These are phyloP conservation scores for Gambelia wislizenii DNA, from an alignment of 2,797 vertebrate species.

Conservation along the genomic window DNA sequence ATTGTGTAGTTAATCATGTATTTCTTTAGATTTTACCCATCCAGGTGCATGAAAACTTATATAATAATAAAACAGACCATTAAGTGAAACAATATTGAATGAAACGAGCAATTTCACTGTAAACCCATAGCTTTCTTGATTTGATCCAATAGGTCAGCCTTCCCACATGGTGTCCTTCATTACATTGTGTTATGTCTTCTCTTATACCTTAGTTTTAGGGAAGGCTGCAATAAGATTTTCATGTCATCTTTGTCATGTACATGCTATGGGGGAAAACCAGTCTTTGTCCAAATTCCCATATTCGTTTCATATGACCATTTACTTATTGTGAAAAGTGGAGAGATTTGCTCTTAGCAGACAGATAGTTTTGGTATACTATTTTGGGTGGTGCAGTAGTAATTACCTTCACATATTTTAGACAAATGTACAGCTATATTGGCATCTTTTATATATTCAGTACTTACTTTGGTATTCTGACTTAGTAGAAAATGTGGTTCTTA, in stretches of 20 bases:
- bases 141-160: not conserved
- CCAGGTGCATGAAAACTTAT: not conserved
- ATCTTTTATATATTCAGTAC: not conserved
- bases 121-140: not conserved
- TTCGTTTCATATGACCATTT: not conserved
- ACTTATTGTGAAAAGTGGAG: not conserved
- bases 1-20: not conserved
- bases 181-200: not conserved
- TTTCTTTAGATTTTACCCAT: not conserved
- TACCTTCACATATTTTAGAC: not conserved
- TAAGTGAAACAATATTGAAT: not conserved
- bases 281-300: not conserved
- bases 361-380: not conserved
- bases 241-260: not conserved
- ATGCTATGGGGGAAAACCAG: not conserved
- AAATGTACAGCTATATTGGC: slow-evolving; percentile 4
- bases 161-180: not conserved
- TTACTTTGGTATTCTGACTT: not conserved
- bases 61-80: not conserved
- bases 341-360: not conserved
- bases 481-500: not conserved
- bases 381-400: no score
- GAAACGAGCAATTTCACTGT: not conserved
- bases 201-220: not conserved
- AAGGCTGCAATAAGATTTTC: not conserved